Conservation (phyloP, 2,113 vertebrate genomes). For the Zapus hudsonius region DNA sequence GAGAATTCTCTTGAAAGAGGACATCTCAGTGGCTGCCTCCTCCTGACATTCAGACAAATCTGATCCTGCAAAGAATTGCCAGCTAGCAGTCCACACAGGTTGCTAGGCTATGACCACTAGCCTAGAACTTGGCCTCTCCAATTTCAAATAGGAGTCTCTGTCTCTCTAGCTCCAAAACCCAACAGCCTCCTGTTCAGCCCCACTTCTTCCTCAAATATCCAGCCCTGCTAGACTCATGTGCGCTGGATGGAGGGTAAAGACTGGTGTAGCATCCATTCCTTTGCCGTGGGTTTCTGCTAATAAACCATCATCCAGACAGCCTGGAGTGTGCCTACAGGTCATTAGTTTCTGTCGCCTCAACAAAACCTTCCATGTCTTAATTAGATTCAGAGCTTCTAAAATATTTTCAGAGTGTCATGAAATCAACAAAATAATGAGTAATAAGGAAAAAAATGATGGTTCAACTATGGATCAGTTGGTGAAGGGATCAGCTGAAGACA, state of each 20-base stretch:
- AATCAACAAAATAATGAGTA: constrained; percentile 23
- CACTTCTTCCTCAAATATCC: neutral
- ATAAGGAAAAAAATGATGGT: constrained; percentile 59
- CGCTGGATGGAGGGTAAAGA: neutral
- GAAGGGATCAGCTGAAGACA: neutral
- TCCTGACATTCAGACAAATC: neutral
- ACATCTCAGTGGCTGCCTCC: neutral
- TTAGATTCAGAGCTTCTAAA: constrained; percentile 48
- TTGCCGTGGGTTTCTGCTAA: neutral
- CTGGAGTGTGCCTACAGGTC: neutral
- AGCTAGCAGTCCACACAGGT: neutral
- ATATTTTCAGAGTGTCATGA: constrained; percentile 43
- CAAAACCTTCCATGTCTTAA: constrained; percentile 41
- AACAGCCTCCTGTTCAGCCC: no score
- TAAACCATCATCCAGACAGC: neutral
- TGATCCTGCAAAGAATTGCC: neutral
- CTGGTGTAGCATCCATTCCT: neutral
- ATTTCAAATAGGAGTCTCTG: neutral
- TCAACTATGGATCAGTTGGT: neutral
- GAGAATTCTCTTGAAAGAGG: neutral
- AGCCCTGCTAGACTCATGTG: neutral
- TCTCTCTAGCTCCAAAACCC: neutral
- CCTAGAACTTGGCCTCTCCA: no score
- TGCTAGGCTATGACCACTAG: neutral
- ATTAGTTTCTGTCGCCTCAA: neutral